phyloP scores from a whole-genome alignment of 2,797 vertebrate species.

The Cossypha caffra region DNA sequence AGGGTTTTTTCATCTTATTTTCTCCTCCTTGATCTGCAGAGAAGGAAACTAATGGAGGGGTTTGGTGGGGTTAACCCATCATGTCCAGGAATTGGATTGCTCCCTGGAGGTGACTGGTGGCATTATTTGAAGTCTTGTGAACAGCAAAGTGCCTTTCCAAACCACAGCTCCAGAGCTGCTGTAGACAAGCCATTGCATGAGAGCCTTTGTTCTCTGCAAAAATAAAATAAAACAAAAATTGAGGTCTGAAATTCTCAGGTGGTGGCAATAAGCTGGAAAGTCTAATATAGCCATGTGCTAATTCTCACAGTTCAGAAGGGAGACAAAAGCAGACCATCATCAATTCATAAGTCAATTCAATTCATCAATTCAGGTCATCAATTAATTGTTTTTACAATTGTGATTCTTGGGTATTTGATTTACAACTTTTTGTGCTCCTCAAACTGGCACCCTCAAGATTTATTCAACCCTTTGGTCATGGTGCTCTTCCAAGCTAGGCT shows the following conservation, averaged over 20 bases:
- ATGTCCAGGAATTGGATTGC: background rate
- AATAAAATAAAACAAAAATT: background rate
- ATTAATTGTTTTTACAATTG: background rate
- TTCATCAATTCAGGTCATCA: background rate
- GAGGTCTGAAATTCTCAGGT: background rate
- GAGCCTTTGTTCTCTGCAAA: background rate
- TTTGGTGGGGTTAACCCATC: background rate
- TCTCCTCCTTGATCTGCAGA: background rate
- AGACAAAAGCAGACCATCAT: background rate
- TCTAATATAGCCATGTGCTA: background rate
- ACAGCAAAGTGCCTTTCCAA: background rate
- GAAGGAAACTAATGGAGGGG: background rate
- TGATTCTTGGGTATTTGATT: background rate
- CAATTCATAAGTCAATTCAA: background rate
- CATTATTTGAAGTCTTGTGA: background rate
- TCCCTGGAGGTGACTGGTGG: background rate
- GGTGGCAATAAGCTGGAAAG: background rate
- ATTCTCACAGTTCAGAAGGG: background rate
- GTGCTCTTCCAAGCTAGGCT: background rate
- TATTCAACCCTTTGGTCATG: background rate
- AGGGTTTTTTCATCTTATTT: background rate
- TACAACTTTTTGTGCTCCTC: background rate
- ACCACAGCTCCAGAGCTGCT: background rate
- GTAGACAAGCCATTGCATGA: background rate
- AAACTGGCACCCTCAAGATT: background rate